Conservation (phyloP, 2,888 invertebrate species). For the Hydrotaea cyrtoneurina region DNA sequence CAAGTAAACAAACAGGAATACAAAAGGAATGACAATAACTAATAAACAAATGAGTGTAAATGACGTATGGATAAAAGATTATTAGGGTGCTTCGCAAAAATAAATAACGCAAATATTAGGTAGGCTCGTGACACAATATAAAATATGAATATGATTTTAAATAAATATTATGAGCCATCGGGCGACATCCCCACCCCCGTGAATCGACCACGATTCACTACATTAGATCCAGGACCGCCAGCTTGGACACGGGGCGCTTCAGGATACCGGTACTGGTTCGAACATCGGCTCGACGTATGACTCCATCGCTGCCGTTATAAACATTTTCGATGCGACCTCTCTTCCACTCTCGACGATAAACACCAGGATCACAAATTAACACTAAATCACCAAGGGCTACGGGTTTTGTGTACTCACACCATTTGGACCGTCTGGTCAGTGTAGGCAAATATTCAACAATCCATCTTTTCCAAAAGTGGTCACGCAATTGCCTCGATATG, state of each 20-base stretch:
- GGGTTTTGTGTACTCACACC: slow-evolving; percentile 52
- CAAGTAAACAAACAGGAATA: no score
- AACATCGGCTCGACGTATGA: slow-evolving; percentile 49
- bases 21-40: not conserved
- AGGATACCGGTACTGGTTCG: slow-evolving; percentile 65
- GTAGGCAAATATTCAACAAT: slow-evolving; percentile 53
- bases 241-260: slow-evolving; percentile 68
- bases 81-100: no score
- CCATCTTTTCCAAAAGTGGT: slow-evolving; percentile 61
- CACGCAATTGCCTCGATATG: slow-evolving; percentile 10
- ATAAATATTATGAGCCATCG: no score
- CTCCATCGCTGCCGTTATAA: slow-evolving; percentile 47
- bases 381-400: slow-evolving; percentile 55
- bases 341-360: slow-evolving; percentile 56
- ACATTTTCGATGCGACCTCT: slow-evolving; percentile 53
- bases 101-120: no score
- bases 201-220: slow-evolving; percentile 37
- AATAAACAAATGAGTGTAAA: no score
- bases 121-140: no score
- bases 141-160: no score
- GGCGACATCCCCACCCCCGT: slow-evolving; percentile 37
- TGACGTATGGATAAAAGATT: no score
- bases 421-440: slow-evolving; percentile 47
- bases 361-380: slow-evolving; percentile 56
- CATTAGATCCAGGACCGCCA: slow-evolving; percentile 80